phyloP scores from a whole-genome alignment of 2,113 vertebrate genomes.

The Ciconia maguari region DNA sequence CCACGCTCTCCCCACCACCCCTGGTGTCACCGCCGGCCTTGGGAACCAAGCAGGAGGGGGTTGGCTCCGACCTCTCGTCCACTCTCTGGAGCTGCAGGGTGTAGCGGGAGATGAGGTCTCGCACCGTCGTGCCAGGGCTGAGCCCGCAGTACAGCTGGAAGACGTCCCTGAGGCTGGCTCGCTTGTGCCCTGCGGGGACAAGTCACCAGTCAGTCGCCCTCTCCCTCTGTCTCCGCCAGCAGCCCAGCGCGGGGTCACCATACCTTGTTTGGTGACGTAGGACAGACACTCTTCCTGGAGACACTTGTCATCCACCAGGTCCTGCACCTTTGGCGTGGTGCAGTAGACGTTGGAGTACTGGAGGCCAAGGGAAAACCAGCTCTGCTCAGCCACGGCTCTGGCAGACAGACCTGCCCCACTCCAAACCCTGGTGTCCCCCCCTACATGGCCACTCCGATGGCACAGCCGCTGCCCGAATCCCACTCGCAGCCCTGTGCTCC shows the following conservation, averaged over 20 bases:
- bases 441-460: accelerated
- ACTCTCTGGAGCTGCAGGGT: constrained; percentile 91
- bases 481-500: accelerated
- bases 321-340: constrained; percentile 93
- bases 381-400: neutral
- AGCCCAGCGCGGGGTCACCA: accelerated
- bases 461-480: neutral
- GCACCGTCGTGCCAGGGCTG: constrained; percentile 82
- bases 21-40: accelerated
- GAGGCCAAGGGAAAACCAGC: neutral
- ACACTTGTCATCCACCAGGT: constrained; percentile 91
- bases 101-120: constrained; percentile 88
- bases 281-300: constrained; percentile 92
- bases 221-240: neutral
- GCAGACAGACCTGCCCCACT: accelerated
- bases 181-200: constrained; percentile 83
- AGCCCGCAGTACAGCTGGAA: constrained; percentile 86
- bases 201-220: neutral
- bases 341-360: constrained; percentile 98
- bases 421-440: accelerated
- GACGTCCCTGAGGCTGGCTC: constrained; percentile 88
- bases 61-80: constrained; percentile 85
- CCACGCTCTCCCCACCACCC: accelerated
- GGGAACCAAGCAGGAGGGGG: accelerated
- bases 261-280: constrained; percentile 93